These are phyloP conservation scores for Pyrrhopygopsis socrates DNA, from an alignment of 2,888 invertebrate genomes.

Conservation along the genomic window DNA sequence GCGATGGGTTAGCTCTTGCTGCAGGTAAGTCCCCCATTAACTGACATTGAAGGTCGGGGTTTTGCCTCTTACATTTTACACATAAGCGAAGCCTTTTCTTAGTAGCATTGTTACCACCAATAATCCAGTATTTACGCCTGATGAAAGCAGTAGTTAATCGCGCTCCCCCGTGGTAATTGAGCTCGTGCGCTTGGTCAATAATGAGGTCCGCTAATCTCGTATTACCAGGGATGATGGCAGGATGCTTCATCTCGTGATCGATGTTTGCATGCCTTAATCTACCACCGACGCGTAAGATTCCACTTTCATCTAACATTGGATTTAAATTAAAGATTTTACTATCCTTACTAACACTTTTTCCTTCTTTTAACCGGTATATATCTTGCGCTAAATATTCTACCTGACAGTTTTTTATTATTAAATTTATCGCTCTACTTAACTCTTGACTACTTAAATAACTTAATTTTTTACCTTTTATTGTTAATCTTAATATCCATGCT, in stretches of 20 bases:
- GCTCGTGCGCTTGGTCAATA: slow-evolving; percentile 54
- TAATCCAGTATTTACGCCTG: slow-evolving; percentile 38
- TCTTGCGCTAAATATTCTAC: background rate
- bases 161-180: slow-evolving; percentile 39
- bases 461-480: background rate
- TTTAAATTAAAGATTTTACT: slow-evolving; percentile 10
- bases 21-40: background rate
- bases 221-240: slow-evolving; percentile 28
- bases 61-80: background rate
- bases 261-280: slow-evolving; percentile 11
- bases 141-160: slow-evolving; percentile 34
- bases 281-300: background rate
- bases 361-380: background rate
- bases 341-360: background rate
- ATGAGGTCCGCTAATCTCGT: slow-evolving; percentile 39
- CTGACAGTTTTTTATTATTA: background rate
- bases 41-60: background rate
- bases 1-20: background rate
- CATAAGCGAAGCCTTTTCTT: background rate
- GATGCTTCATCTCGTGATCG: slow-evolving; percentile 37
- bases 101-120: background rate
- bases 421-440: background rate
- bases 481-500: background rate
- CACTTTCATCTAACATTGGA: background rate
- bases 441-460: background rate